These are phyloP conservation scores for Trisateles emortualis DNA, from an alignment of 2,888 invertebrate species.

Conservation along the genomic window DNA sequence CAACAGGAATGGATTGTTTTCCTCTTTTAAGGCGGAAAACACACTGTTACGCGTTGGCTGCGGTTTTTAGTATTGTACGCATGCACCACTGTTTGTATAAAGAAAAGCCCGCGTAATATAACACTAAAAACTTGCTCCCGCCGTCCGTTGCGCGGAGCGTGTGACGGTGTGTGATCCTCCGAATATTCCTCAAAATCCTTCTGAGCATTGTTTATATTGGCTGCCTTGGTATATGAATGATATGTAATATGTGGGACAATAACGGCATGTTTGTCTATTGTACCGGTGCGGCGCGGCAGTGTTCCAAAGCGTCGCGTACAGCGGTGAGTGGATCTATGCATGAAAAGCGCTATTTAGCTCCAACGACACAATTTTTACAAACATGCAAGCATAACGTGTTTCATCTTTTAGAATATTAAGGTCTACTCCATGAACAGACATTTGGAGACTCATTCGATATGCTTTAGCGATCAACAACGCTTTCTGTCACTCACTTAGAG, in stretches of 20 bases:
- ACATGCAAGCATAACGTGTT: conserved; percentile 24
- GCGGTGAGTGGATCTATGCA: conserved; percentile 93
- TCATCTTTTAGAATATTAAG: conserved; percentile 46
- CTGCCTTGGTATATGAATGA: conserved; percentile 46
- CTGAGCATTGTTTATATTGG: conserved; percentile 35
- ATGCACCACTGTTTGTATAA: neutral
- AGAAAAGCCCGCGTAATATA: neutral
- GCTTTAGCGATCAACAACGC: conserved; percentile 65
- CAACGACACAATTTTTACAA: conserved; percentile 21
- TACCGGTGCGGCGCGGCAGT: conserved; percentile 89
- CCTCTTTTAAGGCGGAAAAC: neutral
- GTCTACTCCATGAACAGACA: conserved; percentile 70
- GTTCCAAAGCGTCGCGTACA: conserved; percentile 98
- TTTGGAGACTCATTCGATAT: conserved; percentile 64
- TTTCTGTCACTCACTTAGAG: conserved; percentile 57
- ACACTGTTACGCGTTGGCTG: neutral
- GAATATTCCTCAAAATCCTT: conserved; percentile 17
- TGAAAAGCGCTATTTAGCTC: conserved; percentile 51
- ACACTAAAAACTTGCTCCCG: too few relatives aligned
- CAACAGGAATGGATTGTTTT: neutral
- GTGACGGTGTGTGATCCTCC: neutral
- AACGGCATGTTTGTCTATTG: conserved; percentile 86
- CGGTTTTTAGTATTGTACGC: too few relatives aligned
- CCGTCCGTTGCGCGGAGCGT: neutral
- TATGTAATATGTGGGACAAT: conserved; percentile 61